Evolutionary conservation across 92 coral and sea anemone genomes (phyloP).

Genomic region (Muricea muricata): DNA sequence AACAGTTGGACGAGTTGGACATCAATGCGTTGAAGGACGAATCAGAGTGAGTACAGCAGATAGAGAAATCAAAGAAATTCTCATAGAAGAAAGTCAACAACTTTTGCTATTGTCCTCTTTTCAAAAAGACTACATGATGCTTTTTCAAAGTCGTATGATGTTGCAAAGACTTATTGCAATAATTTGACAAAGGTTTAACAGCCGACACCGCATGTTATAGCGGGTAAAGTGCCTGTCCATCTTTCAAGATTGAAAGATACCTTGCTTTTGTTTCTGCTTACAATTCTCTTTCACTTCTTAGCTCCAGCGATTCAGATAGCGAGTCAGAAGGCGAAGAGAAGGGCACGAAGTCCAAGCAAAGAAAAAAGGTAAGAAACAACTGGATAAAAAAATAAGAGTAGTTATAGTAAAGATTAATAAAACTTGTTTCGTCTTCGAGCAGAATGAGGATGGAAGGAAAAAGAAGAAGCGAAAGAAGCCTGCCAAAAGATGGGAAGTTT

Average conservation of each 20-base stretch:
- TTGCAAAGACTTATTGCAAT: no score
- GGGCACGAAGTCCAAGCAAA: constrained; percentile 37
- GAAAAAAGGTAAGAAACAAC: constrained; percentile 62
- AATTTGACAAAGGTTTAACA: no score
- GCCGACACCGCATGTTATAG: no score
- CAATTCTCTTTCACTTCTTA: background rate
- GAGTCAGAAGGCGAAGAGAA: constrained; percentile 64
- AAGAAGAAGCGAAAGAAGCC: constrained; percentile 85
- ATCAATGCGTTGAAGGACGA: constrained; percentile 80
- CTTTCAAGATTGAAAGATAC: no score
- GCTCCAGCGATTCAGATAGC: constrained; percentile 93
- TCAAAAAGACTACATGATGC: no score
- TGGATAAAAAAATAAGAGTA: no score
- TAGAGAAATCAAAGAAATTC: background rate
- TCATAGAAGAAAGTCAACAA: no score
- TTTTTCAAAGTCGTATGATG: no score
- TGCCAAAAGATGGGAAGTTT: constrained; percentile 86
- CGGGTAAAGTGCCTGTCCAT: no score
- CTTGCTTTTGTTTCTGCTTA: background rate
- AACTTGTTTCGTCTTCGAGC: background rate
- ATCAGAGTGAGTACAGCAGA: constrained; percentile 74
- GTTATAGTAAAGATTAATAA: no score
- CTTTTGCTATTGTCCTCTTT: no score
- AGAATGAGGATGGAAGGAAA: constrained; percentile 70
- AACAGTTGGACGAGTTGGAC: constrained; percentile 78